Evolutionary conservation across 2,797 vertebrate species (phyloP).

Genomic region (Heterohyrax brucei): DNA sequence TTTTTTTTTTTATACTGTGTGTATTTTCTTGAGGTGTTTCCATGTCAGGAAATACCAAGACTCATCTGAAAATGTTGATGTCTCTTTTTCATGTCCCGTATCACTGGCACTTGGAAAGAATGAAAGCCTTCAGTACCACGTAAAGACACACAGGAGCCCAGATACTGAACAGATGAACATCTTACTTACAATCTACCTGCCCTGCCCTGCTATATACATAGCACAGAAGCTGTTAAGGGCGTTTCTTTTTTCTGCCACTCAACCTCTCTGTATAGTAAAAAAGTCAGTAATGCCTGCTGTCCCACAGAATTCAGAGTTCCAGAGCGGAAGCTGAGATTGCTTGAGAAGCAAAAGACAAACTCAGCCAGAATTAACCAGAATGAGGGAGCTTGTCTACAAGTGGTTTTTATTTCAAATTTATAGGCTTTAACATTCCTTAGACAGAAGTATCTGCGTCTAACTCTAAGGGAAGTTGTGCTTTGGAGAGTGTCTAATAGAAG

Average conservation of each 20-base stretch:
- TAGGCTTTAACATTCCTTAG: slow-evolving; percentile 60
- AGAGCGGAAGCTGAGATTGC: slow-evolving; percentile 3
- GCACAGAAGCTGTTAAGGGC: slow-evolving; percentile 55
- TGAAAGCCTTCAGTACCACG: slow-evolving; percentile 44
- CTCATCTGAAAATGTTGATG: slow-evolving; percentile 51
- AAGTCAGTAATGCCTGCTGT: neutral
- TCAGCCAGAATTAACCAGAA: neutral
- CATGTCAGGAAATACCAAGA: slow-evolving; percentile 19
- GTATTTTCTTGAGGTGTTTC: slow-evolving; percentile 51
- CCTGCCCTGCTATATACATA: slow-evolving; percentile 56
- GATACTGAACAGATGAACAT: slow-evolving; percentile 76
- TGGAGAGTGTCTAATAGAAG: slow-evolving; percentile 40
- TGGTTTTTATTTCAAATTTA: slow-evolving; percentile 74
- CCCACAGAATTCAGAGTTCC: neutral
- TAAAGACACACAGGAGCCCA: slow-evolving; percentile 59
- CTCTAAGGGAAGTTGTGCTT: slow-evolving; percentile 48
- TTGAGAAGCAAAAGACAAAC: neutral
- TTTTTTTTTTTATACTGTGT: neutral
- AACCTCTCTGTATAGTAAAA: slow-evolving; percentile 21
- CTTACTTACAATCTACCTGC: slow-evolving; percentile 48
- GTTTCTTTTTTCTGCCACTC: slow-evolving; percentile 74
- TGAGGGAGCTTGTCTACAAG: slow-evolving; percentile 49
- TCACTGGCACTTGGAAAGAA: slow-evolving; percentile 47
- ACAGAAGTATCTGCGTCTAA: slow-evolving; percentile 59
- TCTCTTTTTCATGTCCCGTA: neutral